These are phyloP conservation scores for Sander vitreus DNA, from an alignment of 2,113 vertebrate genomes.

Conservation along the genomic window DNA sequence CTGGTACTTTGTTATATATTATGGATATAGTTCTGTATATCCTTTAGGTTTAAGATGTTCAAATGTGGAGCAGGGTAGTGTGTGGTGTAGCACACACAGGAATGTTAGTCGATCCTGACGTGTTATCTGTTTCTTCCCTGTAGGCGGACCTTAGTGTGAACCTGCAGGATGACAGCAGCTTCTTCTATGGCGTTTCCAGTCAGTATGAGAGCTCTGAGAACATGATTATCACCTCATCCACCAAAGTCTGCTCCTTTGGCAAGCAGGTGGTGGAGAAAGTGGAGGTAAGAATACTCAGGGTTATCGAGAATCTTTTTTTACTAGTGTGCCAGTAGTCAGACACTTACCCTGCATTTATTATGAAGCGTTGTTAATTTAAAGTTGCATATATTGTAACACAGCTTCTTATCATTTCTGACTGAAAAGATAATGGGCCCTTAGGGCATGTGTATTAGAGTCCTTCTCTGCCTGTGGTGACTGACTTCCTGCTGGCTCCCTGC, in stretches of 20 bases:
- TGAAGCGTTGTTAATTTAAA: not conserved
- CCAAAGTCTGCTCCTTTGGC: slow-evolving; percentile 97
- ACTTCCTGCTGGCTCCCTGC: too few relatives aligned
- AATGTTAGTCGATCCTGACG: not conserved
- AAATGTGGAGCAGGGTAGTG: not conserved
- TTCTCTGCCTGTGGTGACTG: too few relatives aligned
- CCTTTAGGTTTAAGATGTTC: not conserved
- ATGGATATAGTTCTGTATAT: slow-evolving; percentile 12
- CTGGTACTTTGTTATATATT: slow-evolving; percentile 26
- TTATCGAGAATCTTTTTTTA: not conserved
- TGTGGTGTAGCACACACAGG: not conserved
- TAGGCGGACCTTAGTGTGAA: slow-evolving; percentile 94
- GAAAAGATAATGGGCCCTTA: too few relatives aligned
- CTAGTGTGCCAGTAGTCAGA: not conserved
- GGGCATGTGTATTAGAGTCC: too few relatives aligned
- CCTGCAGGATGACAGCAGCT: slow-evolving; percentile 92
- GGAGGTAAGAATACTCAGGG: slow-evolving; percentile 86
- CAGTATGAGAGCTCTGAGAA: slow-evolving; percentile 95
- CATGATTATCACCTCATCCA: slow-evolving; percentile 97
- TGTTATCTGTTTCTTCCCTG: slow-evolving; percentile 14
- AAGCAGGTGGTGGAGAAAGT: slow-evolving; percentile 98
- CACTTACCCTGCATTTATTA: not conserved
- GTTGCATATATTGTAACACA: not conserved
- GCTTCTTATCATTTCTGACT: too few relatives aligned
- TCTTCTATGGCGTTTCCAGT: slow-evolving; percentile 96